A percentile compares a stretch with the other conserved stretches of the same genome.
These are phyloP conservation scores for Cerceris ruficornis DNA, from an alignment of 2,888 invertebrate species.

Conservation along the genomic window DNA sequence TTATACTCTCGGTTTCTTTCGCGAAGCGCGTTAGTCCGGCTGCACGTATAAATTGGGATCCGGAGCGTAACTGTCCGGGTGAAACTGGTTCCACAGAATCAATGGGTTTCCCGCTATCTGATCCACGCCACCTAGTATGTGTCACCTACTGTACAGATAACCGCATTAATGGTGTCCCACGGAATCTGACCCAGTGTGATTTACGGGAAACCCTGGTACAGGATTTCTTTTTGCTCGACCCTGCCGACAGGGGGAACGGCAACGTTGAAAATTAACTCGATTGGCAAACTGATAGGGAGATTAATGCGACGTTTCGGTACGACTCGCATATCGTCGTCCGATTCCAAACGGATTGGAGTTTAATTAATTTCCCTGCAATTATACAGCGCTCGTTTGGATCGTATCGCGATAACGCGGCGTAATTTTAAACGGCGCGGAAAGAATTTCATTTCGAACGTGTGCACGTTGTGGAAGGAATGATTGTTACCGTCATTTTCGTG, in stretches of 20 bases:
- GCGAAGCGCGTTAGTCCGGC: conserved; percentile 6
- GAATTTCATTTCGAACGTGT: conserved; percentile 9
- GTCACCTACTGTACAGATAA: conserved; percentile 67
- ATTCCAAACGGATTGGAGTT: conserved; percentile 34
- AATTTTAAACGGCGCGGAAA: neutral
- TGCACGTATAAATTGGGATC: conserved; percentile 55
- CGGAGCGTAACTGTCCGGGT: conserved; percentile 62
- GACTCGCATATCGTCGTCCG: conserved; percentile 17
- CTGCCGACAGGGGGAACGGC: conserved; percentile 38
- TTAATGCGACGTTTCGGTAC: conserved; percentile 41
- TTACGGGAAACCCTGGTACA: conserved; percentile 55
- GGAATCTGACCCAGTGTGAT: conserved; percentile 63
- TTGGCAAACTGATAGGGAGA: conserved; percentile 56
- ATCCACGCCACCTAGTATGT: conserved; percentile 64
- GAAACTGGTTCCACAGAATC: conserved; percentile 67
- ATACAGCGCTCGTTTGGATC: conserved; percentile 8
- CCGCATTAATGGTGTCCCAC: conserved; percentile 63
- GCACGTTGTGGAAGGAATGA: conserved; percentile 1
- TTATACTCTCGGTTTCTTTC: conserved; percentile 11
- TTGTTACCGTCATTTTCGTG: neutral
- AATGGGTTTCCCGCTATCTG: conserved; percentile 63
- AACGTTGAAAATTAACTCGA: conserved; percentile 60
- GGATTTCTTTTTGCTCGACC: conserved; percentile 54
- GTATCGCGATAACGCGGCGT: neutral
- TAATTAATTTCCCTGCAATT: conserved; percentile 49